These are phyloP conservation scores for Drosophila stalkeri DNA, from an alignment of 2,888 invertebrate genomes.

Conservation along the genomic window DNA sequence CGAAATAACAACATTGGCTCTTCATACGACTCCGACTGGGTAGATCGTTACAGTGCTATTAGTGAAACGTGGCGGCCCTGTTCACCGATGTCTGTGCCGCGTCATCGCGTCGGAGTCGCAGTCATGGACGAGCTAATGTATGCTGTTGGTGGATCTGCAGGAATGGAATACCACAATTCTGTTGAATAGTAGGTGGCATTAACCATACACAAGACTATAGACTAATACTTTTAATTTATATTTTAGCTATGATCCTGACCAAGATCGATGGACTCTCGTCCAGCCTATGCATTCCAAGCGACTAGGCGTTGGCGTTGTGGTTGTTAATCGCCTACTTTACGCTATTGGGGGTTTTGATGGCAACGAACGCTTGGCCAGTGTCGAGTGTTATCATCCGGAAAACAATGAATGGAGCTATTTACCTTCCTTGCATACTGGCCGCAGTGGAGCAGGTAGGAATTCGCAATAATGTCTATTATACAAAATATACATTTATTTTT, in stretches of 20 bases:
- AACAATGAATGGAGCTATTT: constrained; percentile 94
- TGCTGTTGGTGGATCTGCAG: constrained; percentile 96
- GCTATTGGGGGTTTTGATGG: constrained; percentile 97
- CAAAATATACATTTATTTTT: no score
- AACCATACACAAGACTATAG: neutral
- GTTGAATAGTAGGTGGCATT: constrained; percentile 91
- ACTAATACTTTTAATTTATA: constrained; percentile 60
- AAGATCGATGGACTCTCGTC: constrained; percentile 89
- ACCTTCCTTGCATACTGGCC: constrained; percentile 90
- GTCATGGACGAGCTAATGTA: constrained; percentile 96
- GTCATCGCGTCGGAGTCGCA: constrained; percentile 96
- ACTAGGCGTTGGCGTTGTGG: constrained; percentile 90
- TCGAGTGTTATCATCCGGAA: constrained; percentile 97
- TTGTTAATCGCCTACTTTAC: constrained; percentile 91
- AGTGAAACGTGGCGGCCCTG: constrained; percentile 95
- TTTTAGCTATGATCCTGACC: constrained; percentile 87
- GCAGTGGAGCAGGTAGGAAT: constrained; percentile 93
- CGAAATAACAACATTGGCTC: constrained; percentile 95
- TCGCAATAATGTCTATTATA: neutral
- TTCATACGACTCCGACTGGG: constrained; percentile 95
- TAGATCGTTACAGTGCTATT: constrained; percentile 91
- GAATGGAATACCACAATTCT: constrained; percentile 93
- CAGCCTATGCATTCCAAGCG: constrained; percentile 88
- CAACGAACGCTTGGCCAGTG: constrained; percentile 89
- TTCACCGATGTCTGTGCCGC: constrained; percentile 93